Conservation (phyloP, 2,113 vertebrate species). For the Osmerus eperlanus region DNA sequence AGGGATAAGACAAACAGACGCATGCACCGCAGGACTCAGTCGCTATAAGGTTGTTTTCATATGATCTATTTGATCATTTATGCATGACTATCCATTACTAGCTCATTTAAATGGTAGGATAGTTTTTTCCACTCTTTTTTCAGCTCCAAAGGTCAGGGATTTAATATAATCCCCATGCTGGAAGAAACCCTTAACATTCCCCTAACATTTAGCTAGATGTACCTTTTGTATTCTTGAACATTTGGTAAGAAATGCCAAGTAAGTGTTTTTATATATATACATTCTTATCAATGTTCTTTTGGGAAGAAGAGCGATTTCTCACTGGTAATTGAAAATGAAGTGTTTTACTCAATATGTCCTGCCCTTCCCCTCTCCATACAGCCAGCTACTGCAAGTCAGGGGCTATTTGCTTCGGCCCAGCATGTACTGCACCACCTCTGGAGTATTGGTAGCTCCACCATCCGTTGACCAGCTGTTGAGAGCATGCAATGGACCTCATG, state of each 20-base stretch:
- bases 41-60: constrained; percentile 44
- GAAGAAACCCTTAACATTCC: constrained; percentile 53
- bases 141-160: constrained; percentile 66
- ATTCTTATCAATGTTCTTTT: too few species aligned
- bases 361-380: constrained; percentile 23
- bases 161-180: constrained; percentile 60
- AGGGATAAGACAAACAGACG: constrained; percentile 28
- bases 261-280: too few species aligned
- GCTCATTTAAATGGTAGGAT: constrained; percentile 64
- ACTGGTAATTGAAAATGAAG: too few species aligned
- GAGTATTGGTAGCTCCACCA: constrained; percentile 22
- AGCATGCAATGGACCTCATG: constrained; percentile 41
- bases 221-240: too few species aligned
- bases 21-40: constrained; percentile 29
- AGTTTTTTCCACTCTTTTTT: constrained; percentile 32
- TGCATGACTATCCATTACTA: constrained; percentile 63
- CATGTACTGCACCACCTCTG: constrained; percentile 36
- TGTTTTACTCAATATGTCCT: neutral
- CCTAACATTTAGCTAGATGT: constrained; percentile 15
- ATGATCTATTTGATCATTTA: constrained; percentile 66
- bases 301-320: too few species aligned
- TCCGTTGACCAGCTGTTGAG: constrained; percentile 58
- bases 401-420: constrained; percentile 45
- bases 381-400: constrained; percentile 27
- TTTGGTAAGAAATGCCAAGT: too few species aligned